Conservation (phyloP, 2,888 invertebrate genomes). For the Artemia sinica region DNA sequence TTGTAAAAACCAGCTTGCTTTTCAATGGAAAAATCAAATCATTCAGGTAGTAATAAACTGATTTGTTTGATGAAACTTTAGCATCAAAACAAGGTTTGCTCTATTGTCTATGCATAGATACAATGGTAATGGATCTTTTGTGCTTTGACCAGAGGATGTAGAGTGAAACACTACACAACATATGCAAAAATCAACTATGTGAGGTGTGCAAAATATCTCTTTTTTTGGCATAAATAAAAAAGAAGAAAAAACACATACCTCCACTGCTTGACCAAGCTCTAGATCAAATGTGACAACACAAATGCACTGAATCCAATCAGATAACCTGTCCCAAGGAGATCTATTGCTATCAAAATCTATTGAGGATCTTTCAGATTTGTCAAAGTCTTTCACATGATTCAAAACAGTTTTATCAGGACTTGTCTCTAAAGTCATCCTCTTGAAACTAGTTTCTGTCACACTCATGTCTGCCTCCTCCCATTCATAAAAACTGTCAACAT, state of each 20-base stretch:
- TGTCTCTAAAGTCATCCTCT: neutral
- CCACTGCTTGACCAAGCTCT: slow-evolving; percentile 94
- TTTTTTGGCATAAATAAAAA: neutral
- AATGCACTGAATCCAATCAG: slow-evolving; percentile 91
- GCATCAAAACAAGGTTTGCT: neutral
- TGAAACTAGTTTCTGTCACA: neutral
- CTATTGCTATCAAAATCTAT: neutral
- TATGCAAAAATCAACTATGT: too few species aligned
- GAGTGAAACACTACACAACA: too few species aligned
- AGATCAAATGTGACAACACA: slow-evolving; percentile 97
- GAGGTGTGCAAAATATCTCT: too few species aligned
- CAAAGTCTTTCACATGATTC: neutral
- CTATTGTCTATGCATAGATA: too few species aligned
- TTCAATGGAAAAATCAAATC: too few species aligned
- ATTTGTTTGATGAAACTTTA: slow-evolving; percentile 18
- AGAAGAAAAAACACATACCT: slow-evolving; percentile 39
- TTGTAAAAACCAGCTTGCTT: too few species aligned
- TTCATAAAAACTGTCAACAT: slow-evolving; percentile 6
- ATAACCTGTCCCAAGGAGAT: slow-evolving; percentile 49
- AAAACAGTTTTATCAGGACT: neutral
- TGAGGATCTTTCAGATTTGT: neutral
- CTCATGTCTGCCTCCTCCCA: slow-evolving; percentile 7
- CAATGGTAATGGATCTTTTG: too few species aligned
- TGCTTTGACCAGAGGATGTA: too few species aligned
- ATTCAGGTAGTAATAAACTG: neutral